These are phyloP conservation scores for Coleophora flavipennella DNA, from an alignment of 2,888 invertebrate species.

Conservation along the genomic window DNA sequence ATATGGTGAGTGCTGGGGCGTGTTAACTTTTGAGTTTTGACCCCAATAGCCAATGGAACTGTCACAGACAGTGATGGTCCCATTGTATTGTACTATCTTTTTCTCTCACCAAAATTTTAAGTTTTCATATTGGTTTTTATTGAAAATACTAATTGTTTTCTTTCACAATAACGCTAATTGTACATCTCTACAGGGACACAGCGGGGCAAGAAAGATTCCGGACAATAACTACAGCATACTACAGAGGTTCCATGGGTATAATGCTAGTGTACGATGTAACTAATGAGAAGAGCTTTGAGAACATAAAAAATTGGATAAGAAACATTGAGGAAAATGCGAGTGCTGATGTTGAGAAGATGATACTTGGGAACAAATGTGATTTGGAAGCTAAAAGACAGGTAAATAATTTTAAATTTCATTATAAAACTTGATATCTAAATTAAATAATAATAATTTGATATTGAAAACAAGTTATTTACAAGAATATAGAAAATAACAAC, in stretches of 20 bases:
- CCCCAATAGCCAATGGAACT: too few relatives aligned
- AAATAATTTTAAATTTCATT: constrained; percentile 8
- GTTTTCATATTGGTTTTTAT: too few relatives aligned
- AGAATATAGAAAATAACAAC: too few relatives aligned
- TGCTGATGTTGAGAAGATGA: constrained; percentile 99
- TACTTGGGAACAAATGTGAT: constrained; percentile 99
- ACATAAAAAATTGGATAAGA: constrained; percentile 99
- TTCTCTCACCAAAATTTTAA: too few relatives aligned
- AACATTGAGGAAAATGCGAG: constrained; percentile 99
- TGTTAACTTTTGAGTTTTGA: background rate
- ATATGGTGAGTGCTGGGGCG: constrained; percentile 89
- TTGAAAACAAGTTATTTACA: too few relatives aligned
- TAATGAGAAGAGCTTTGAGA: constrained; percentile 99
- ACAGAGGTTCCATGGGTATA: constrained; percentile 99
- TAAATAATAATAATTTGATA: background rate
- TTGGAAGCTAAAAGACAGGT: constrained; percentile 95
- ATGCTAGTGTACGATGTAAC: constrained; percentile 99
- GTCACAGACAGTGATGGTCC: too few relatives aligned
- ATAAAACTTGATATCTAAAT: background rate
- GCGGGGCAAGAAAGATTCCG: constrained; percentile 99
- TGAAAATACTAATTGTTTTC: background rate
- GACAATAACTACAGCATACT: constrained; percentile 99
- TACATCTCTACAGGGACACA: constrained; percentile 84
- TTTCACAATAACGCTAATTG: background rate
- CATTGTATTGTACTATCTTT: too few relatives aligned